phyloP scores from a whole-genome alignment of 2,888 invertebrate genomes.

The Torymus auratus region DNA sequence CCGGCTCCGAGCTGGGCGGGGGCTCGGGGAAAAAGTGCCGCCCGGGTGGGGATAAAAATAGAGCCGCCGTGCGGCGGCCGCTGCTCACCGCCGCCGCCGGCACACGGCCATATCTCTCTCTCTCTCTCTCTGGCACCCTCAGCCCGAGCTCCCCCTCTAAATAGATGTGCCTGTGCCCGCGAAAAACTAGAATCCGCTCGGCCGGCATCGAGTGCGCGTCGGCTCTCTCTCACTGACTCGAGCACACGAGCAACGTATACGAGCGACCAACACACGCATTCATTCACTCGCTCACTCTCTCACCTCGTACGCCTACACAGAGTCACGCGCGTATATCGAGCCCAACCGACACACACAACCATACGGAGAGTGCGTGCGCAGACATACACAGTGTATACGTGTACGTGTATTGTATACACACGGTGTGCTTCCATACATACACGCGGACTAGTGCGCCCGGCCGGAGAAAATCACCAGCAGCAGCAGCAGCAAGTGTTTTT shows the following conservation, averaged over 20 bases:
- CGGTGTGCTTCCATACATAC: too few relatives aligned
- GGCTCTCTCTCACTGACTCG: conserved; percentile 2
- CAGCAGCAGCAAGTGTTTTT: too few relatives aligned
- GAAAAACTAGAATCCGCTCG: conserved; percentile 77
- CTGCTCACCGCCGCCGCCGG: not conserved
- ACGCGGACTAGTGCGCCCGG: too few relatives aligned
- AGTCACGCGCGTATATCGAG: too few relatives aligned
- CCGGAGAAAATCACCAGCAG: too few relatives aligned
- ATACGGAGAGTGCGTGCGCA: not conserved
- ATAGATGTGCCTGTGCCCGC: conserved; percentile 73
- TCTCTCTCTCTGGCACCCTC: not conserved
- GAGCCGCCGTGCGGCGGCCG: not conserved
- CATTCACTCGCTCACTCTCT: not conserved
- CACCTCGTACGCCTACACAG: not conserved
- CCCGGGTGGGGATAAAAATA: conserved; percentile 74
- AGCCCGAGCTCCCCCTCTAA: conserved; percentile 69
- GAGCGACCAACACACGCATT: too few relatives aligned
- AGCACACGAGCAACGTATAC: too few relatives aligned
- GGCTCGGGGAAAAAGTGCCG: conserved; percentile 72
- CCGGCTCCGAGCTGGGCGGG: conserved; percentile 72
- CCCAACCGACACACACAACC: not conserved
- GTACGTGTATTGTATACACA: too few relatives aligned
- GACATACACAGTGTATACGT: not conserved
- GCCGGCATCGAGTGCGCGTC: conserved; percentile 74
- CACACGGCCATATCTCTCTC: too few relatives aligned